Base-by-base conservation (phyloP, 2,888 invertebrate genomes). In the Phaedon cochleariae region DNA sequence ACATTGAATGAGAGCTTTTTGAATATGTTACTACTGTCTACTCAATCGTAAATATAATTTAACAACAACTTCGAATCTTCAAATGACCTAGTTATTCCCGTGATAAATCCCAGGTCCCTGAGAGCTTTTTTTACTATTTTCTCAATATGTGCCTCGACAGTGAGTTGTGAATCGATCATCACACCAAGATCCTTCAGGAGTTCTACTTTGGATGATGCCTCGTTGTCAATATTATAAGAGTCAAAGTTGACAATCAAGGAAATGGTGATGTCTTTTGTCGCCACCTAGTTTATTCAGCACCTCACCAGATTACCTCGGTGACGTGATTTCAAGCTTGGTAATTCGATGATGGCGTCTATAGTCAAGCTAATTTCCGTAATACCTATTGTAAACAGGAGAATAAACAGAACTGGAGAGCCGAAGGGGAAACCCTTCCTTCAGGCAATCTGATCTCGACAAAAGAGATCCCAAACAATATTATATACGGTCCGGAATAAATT, bases 401-500 rank as follows among this genome's bases (percentile, higher is more conserved):
- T 76, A 75, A 77, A 77, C 76, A 74, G 76, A 49, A 76, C 75
- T 72, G 76, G 45, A 64, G 12, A 64, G 55, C 71, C n/a, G n/a
- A 63, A 73, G 65, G 74, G 62, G 69, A 73, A 73, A 71, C 73
- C 73, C 73, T 74, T 69, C 72, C 72, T 71, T 70, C 70, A 62
- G 73, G 72, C 73, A 74, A 75, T 75, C 76, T 76, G 75, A 78
- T 76, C 74, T 72, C 68, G 71, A 72, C 73, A 74, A 75, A 66
- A 64, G 70, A 74, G 74, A 74, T 71, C 68, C 72, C 72, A 74
- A 73, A 75, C 73, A 74, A 73, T 74, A n/a, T n/a, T n/a, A 75
- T 74, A 73, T 75, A 74, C 73, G 70, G 69, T 41, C 73, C 70
- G 55, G 75, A 76, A 78, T 78, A 76, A 78, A 78, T 78, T 77